A percentile compares a stretch with the other conserved stretches of the same genome.
Conservation (phyloP, 2,113 vertebrate genomes). For the Peromyscus californicus region DNA sequence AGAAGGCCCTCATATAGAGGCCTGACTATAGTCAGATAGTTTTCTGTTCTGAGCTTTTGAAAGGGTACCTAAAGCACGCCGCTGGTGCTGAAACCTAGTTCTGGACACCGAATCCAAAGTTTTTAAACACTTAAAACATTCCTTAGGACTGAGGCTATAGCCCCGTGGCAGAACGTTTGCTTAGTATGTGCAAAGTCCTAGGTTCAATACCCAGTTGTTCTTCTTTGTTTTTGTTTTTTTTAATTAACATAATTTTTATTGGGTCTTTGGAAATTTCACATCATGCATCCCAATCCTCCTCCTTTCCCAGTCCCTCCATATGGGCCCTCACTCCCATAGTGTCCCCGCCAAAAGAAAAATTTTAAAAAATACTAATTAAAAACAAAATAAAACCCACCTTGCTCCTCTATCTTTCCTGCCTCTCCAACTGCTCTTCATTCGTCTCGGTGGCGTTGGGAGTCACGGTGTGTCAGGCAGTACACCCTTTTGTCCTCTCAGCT, state of each 20-base stretch:
- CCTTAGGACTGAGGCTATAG: neutral
- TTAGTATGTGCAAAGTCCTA: neutral
- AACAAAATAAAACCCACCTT: neutral
- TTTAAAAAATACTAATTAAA: neutral
- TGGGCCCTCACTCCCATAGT: neutral
- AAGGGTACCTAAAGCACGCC: neutral
- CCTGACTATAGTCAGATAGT: neutral
- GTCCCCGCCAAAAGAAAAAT: neutral
- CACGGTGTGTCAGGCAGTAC: neutral
- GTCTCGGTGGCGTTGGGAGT: neutral
- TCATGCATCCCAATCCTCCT: neutral
- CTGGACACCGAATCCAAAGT: neutral
- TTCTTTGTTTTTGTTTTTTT: neutral
- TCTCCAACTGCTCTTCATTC: neutral
- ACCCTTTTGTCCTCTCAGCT: neutral
- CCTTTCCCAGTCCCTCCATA: neutral
- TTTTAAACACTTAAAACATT: slow-evolving; percentile 20
- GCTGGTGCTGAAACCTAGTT: slow-evolving; percentile 15
- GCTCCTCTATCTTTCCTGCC: neutral
- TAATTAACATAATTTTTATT: neutral
- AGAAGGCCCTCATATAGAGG: neutral
- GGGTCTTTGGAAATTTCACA: neutral
- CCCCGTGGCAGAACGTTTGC: neutral
- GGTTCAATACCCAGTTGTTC: neutral
- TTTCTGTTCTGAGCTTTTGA: neutral